These are phyloP conservation scores for Hassar affinis DNA, from an alignment of 2,113 vertebrate genomes.

Conservation along the genomic window DNA sequence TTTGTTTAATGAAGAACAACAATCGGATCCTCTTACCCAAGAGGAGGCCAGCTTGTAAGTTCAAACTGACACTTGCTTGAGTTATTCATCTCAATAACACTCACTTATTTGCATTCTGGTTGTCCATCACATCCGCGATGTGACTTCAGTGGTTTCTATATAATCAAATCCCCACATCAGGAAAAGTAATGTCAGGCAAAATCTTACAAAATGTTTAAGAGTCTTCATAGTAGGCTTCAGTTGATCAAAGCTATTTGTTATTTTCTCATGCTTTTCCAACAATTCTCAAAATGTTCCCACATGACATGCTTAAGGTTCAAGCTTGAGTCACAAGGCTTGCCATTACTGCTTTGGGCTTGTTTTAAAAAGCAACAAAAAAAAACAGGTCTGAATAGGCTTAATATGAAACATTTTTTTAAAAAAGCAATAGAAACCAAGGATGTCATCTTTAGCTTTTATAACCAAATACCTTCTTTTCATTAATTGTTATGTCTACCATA, in stretches of 20 bases:
- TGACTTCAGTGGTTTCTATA: not conserved
- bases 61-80: not conserved
- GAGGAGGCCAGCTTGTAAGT: not conserved
- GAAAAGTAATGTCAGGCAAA: not conserved
- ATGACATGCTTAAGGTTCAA: not conserved
- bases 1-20: slow-evolving; percentile 14
- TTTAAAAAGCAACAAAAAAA: not conserved
- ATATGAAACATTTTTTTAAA: not conserved
- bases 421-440: not conserved
- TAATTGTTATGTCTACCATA: not conserved
- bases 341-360: not conserved
- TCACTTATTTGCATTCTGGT: not conserved
- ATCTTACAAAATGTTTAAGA: not conserved
- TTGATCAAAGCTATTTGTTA: not conserved
- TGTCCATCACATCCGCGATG: not conserved
- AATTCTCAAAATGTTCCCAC: not conserved
- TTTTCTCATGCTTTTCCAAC: not conserved
- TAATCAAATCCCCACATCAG: not conserved
- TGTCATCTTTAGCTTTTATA: not conserved
- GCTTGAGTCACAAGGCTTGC: not conserved
- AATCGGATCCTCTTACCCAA: slow-evolving; percentile 14
- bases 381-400: not conserved
- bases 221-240: not conserved
- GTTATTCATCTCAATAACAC: not conserved
- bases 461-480: not conserved